Percentiles rank a stretch among this genome's conserved stretches.
phyloP scores from a whole-genome alignment of 2,888 invertebrate species.

The Ceraclea dissimilis region DNA sequence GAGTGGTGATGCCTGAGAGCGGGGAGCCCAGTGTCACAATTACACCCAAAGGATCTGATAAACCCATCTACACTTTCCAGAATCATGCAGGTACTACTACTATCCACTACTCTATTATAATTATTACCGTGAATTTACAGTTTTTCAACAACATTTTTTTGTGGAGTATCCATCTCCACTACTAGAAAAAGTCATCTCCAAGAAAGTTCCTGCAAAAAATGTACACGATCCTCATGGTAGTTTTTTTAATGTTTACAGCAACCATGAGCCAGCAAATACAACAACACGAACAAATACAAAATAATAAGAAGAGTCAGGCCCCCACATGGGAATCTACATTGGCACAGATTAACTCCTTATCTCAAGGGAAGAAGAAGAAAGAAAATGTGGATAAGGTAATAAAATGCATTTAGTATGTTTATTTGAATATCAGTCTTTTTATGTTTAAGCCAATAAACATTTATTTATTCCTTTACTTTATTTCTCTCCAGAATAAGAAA shows the following conservation, averaged over 20 bases:
- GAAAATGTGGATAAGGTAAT: constrained; percentile 11
- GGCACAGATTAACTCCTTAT: constrained; percentile 43
- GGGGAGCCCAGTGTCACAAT: constrained; percentile 69
- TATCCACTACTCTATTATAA: too few species aligned
- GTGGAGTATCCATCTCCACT: too few species aligned
- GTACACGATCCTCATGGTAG: too few species aligned
- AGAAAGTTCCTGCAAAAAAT: too few species aligned
- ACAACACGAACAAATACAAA: not conserved
- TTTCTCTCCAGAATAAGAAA: too few species aligned
- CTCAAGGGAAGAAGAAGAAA: constrained; percentile 26
- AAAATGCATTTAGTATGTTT: not conserved
- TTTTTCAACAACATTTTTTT: too few species aligned
- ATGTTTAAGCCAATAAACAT: too few species aligned
- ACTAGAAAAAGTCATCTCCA: too few species aligned
- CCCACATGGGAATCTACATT: constrained; percentile 44
- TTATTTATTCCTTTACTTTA: not conserved
- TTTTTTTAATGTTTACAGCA: not conserved
- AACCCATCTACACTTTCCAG: constrained; percentile 61
- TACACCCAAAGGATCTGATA: constrained; percentile 66
- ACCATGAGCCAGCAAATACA: not conserved
- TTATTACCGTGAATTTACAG: too few species aligned
- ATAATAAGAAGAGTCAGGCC: constrained; percentile 23
- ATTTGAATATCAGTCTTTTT: not conserved
- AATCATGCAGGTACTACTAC: not conserved
- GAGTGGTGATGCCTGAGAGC: constrained; percentile 56